Base-by-base conservation (phyloP, 2,113 vertebrate species). In the Calypte anna region DNA sequence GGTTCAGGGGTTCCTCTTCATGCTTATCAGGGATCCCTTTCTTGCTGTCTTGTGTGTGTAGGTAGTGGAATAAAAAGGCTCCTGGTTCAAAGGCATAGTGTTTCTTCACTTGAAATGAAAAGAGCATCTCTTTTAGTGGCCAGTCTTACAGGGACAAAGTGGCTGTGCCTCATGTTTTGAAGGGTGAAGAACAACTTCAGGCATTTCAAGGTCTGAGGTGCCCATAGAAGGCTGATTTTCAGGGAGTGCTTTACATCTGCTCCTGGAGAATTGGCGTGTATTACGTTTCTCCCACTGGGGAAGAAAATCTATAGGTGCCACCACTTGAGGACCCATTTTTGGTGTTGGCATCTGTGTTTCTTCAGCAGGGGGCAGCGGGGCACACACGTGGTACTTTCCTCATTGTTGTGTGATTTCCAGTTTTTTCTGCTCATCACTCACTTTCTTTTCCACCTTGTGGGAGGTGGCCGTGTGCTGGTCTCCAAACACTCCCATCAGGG, bases 361-460 rank as follows among this genome's bases (percentile, higher is more conserved):
- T 86, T 93, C 78, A 69, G 75, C 3, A 94, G 87, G 75, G 84
- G 85, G 70, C 89, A 85, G 89, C 1, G 63, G 67, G 87, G 38
- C 43, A 85, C 70, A 69, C 0, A 1, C 17, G 31, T 1, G 0
- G 43, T 38, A 40, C 40, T 27, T 67, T 57, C 62, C 44, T 84
- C 40, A 62, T 36, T 40, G 22, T 9, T 27, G 31, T 22, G 18
- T 10, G 6, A 54, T 54, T 82, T 62, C 54, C 58, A 78, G 8
- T 21, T 46, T 91, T 78, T 76, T 86, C 51, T 90, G 27, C 57
- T 11, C 7, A 24, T 67, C 40, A 6, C 2, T 3, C 0, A 4
- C 15, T 58, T 69, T 48, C 4, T 57, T 80, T 81, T 82, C 89
- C 9, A 7, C 18, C 53, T 78, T 46, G 36, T 73, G 68, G 69